Percentiles rank a stretch among this genome's conserved stretches.
phyloP scores from a whole-genome alignment of 2,113 vertebrate species.

The Erythrolamprus reginae region DNA sequence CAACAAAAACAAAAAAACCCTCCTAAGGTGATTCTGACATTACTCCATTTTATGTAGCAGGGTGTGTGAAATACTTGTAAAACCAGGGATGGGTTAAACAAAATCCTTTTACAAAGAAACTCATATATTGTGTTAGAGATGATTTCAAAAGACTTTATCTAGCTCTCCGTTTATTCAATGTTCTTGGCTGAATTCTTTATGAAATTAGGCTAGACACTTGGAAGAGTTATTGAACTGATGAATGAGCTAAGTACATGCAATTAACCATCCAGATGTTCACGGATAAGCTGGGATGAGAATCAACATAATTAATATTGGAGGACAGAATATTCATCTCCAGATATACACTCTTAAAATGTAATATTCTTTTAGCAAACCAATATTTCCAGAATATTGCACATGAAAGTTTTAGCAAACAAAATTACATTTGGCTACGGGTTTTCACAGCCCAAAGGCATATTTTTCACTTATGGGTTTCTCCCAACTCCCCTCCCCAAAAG shows the following conservation, averaged over 20 bases:
- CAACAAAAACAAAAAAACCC: not conserved
- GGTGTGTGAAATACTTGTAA: not conserved
- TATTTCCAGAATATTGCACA: not conserved
- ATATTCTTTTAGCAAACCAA: not conserved
- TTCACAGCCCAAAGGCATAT: slow-evolving; percentile 19
- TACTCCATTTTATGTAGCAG: not conserved
- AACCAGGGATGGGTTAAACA: not conserved
- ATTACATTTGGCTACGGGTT: slow-evolving; percentile 10
- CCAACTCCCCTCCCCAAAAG: not conserved
- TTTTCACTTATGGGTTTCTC: not conserved
- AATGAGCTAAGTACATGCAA: not conserved
- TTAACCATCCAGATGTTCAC: not conserved
- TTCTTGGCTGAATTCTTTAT: not conserved
- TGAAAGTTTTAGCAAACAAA: slow-evolving; percentile 39
- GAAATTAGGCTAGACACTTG: not conserved
- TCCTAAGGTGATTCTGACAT: not conserved
- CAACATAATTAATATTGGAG: not conserved
- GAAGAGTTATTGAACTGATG: not conserved
- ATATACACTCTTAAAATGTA: not conserved
- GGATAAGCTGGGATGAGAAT: not conserved
- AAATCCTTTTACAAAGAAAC: not conserved
- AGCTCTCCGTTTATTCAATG: not conserved
- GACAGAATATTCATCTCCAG: not conserved
- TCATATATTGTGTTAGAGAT: not conserved
- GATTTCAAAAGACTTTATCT: not conserved